These are phyloP conservation scores for Camelus dromedarius DNA, from an alignment of 2,113 vertebrate species.

Conservation along the genomic window DNA sequence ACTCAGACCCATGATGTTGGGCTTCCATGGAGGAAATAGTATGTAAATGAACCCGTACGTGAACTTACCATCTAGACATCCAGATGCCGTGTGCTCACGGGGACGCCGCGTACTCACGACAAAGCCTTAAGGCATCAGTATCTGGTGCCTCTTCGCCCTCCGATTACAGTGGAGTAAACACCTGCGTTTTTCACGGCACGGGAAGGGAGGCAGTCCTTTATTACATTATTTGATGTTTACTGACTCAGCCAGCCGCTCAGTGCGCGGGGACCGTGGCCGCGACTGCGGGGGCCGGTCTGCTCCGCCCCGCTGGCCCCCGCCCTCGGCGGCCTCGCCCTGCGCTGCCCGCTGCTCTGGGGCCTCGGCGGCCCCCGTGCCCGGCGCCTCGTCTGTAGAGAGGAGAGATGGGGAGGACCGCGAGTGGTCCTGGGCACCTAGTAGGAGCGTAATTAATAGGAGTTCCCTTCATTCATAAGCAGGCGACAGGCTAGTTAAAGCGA, in stretches of 20 bases:
- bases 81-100: rapidly evolving
- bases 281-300: too few species aligned
- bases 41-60: background rate
- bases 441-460: background rate
- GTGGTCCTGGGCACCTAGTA: background rate
- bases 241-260: background rate
- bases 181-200: rapidly evolving
- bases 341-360: background rate
- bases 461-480: too few species aligned
- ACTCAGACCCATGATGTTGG: background rate
- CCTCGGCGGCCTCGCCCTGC: too few species aligned
- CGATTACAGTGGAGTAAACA: rapidly evolving
- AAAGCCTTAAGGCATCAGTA: too few species aligned
- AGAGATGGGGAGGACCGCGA: rapidly evolving
- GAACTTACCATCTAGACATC: too few species aligned
- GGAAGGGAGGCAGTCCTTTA: background rate
- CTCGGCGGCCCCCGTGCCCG: rapidly evolving
- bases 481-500: background rate
- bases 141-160: background rate
- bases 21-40: background rate
- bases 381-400: rapidly evolving
- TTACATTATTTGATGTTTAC: background rate
- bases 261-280: background rate
- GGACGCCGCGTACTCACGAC: background rate
- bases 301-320: too few species aligned